These are phyloP conservation scores for Thecocarcelia acutangulata DNA, from an alignment of 2,888 invertebrate genomes.

Conservation along the genomic window DNA sequence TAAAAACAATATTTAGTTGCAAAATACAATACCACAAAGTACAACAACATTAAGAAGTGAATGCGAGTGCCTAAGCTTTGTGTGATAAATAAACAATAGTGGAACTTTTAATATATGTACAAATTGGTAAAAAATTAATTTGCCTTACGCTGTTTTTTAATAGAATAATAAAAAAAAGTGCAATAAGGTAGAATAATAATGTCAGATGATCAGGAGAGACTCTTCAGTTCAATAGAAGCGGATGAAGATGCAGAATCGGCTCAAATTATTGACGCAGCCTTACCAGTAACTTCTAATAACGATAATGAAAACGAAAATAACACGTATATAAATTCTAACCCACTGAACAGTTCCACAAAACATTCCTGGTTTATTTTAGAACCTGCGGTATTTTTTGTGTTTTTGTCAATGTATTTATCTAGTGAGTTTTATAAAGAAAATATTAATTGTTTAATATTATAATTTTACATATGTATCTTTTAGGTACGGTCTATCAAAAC, in stretches of 20 bases:
- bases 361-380: conserved; percentile 78
- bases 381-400: conserved; percentile 79
- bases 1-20: too few relatives aligned
- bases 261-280: conserved; percentile 65
- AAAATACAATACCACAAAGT: not conserved
- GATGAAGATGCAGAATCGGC: conserved; percentile 33
- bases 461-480: too few relatives aligned
- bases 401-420: conserved; percentile 78
- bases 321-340: not conserved
- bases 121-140: too few relatives aligned
- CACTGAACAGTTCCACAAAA: conserved; percentile 43
- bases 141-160: not conserved
- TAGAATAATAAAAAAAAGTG: not conserved
- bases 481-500: conserved; percentile 84
- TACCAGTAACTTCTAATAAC: conserved; percentile 22
- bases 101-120: too few relatives aligned
- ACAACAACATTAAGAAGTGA: too few relatives aligned
- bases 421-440: conserved; percentile 71
- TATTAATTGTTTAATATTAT: not conserved
- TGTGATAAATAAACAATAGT: too few relatives aligned
- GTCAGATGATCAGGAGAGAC: conserved; percentile 72
- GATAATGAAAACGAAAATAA: conserved; percentile 2
- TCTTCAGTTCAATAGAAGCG: conserved; percentile 69
- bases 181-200: conserved; percentile 48
- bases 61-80: too few relatives aligned